phyloP scores from a whole-genome alignment of 2,113 vertebrate genomes.

The Pelvicachromis taeniatus region DNA sequence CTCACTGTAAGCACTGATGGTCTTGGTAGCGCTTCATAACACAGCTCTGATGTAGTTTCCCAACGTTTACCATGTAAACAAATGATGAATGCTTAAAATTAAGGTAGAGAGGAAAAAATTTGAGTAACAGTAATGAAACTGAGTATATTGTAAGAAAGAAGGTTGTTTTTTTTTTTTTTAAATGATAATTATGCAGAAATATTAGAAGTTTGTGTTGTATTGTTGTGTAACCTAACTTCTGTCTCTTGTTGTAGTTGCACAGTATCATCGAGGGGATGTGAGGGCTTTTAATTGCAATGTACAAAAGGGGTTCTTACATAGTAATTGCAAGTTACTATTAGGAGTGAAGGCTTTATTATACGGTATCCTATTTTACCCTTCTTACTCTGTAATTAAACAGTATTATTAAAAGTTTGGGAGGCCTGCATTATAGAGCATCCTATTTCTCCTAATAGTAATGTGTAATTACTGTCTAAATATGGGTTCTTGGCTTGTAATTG shows the following conservation, averaged over 20 bases:
- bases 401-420: not conserved
- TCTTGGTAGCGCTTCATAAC: not conserved
- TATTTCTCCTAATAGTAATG: not conserved
- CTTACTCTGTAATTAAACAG: not conserved
- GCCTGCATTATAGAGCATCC: not conserved
- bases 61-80: not conserved
- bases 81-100: rapidly evolving
- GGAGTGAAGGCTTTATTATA: not conserved
- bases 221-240: not conserved
- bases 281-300: not conserved
- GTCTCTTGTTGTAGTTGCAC: not conserved
- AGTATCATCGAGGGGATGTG: not conserved
- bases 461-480: not conserved
- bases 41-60: not conserved
- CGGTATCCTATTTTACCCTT: not conserved
- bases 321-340: not conserved
- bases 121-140: not conserved
- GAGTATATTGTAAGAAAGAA: not conserved
- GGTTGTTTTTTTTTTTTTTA: not conserved
- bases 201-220: not conserved
- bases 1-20: not conserved
- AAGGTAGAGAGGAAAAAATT: not conserved
- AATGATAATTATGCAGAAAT: not conserved
- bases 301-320: not conserved
- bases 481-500: not conserved